These are phyloP conservation scores for Amphipyra tragopoginis DNA, from an alignment of 2,888 invertebrate genomes.

Conservation along the genomic window DNA sequence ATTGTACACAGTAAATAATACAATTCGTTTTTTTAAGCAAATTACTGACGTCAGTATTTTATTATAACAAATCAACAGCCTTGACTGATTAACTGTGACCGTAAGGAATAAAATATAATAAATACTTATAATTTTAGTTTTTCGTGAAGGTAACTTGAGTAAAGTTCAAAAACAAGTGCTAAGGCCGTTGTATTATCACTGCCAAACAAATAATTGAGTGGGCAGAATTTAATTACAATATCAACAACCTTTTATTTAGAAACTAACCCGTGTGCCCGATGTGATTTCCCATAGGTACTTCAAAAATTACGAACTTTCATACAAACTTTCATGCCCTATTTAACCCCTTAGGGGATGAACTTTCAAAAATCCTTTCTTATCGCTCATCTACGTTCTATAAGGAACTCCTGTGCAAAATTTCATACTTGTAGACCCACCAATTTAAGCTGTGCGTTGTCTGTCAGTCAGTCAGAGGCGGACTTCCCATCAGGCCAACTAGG, in stretches of 20 bases:
- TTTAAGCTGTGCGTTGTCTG: too few species aligned
- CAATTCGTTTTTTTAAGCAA: background rate
- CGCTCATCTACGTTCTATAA: too few species aligned
- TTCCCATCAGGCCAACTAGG: too few species aligned
- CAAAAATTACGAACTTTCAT: too few species aligned
- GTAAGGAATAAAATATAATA: conserved; percentile 9
- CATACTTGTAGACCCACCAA: too few species aligned
- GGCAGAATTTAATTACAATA: background rate
- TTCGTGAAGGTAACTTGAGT: conserved; percentile 29
- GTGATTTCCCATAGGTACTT: too few species aligned
- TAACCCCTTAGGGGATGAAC: too few species aligned
- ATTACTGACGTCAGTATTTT: background rate
- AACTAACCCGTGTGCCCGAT: too few species aligned
- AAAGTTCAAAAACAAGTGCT: conserved; percentile 1
- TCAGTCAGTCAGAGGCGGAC: too few species aligned
- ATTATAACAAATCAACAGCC: conserved; percentile 8
- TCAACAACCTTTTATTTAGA: background rate
- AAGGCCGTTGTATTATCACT: conserved; percentile 5
- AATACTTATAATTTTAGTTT: conserved; percentile 23
- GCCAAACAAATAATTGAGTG: conserved; percentile 1
- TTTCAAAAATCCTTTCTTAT: too few species aligned
- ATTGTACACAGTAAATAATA: background rate
- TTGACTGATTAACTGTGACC: conserved; percentile 11
- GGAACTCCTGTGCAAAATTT: too few species aligned
- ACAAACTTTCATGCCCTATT: too few species aligned